A percentile compares a stretch with the other conserved stretches of the same genome.
Evolutionary conservation across 1,140 invertebrate genomes (phyloP).

Genomic region (Sarcophaga bullata): DNA sequence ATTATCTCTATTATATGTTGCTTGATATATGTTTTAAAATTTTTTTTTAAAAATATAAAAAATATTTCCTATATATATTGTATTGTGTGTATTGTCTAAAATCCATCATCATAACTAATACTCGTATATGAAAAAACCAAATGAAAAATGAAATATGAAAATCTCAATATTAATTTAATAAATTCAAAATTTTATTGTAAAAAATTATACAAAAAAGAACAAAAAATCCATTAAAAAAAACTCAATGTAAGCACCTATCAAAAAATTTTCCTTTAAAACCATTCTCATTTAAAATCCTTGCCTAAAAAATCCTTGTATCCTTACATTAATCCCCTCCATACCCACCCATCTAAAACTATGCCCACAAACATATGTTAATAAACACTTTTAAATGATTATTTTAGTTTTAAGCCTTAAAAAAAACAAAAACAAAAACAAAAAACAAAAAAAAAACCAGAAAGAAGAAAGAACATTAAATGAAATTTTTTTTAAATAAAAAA

Average conservation of each 20-base stretch:
- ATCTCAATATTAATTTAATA: background rate
- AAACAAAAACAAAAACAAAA: constrained; percentile 3
- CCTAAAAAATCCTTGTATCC: background rate
- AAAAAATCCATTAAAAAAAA: background rate
- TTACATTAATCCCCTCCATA: background rate
- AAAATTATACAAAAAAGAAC: background rate
- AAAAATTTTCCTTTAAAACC: background rate
- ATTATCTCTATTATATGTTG: background rate
- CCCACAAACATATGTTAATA: constrained; percentile 15
- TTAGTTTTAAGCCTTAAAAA: constrained; percentile 7
- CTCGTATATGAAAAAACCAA: constrained; percentile 12
- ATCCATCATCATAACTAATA: constrained; percentile 35
- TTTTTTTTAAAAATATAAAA: too few relatives aligned
- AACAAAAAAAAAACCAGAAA: constrained; percentile 19
- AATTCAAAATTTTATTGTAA: constrained; percentile 15
- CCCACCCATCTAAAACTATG: background rate
- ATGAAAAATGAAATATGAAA: too few relatives aligned
- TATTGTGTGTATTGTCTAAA: constrained; percentile 29
- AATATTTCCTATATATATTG: background rate
- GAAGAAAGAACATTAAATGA: constrained; percentile 40
- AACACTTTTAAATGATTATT: background rate
- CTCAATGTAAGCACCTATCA: too few relatives aligned
- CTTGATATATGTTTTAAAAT: background rate
- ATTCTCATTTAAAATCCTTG: background rate
- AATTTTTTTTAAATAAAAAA: background rate